Evolutionary conservation across 2,888 invertebrate species (phyloP).

Genomic region (Gasteruption jaculator): DNA sequence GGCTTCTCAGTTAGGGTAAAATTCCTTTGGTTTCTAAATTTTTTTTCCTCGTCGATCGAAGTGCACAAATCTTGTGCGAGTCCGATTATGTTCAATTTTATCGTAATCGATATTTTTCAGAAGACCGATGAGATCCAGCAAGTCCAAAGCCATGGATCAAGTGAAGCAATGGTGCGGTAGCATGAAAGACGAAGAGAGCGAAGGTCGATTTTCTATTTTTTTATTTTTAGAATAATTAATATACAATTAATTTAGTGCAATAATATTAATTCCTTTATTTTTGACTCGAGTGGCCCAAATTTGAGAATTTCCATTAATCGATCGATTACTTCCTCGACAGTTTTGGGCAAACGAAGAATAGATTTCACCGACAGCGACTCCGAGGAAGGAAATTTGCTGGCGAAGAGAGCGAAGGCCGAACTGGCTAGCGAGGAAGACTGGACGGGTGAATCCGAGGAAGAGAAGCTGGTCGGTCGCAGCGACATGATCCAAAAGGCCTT

Average conservation of each 20-base stretch:
- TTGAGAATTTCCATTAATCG: constrained; percentile 2
- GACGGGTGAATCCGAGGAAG: constrained; percentile 52
- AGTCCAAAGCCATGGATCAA: constrained; percentile 76
- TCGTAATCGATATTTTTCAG: constrained; percentile 43
- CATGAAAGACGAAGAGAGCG: constrained; percentile 56
- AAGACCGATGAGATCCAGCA: constrained; percentile 72
- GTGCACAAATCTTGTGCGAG: constrained; percentile 2
- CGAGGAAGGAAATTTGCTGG: constrained; percentile 50
- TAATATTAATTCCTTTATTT: constrained; percentile 1
- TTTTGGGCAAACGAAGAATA: constrained; percentile 51
- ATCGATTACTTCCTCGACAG: constrained; percentile 19
- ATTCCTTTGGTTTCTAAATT: background rate
- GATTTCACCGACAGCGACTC: constrained; percentile 54
- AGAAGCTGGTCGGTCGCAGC: constrained; percentile 44
- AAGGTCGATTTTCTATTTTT: constrained; percentile 27
- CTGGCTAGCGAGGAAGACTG: constrained; percentile 53
- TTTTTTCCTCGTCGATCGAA: background rate
- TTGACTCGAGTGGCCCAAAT: too few relatives aligned
- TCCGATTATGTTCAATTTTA: background rate
- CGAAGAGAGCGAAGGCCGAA: constrained; percentile 58
- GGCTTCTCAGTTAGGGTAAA: constrained; percentile 41
- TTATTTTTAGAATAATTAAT: background rate
- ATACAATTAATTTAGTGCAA: background rate
- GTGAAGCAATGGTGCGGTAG: constrained; percentile 82
- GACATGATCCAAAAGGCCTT: constrained; percentile 48